A percentile compares a stretch with the other conserved stretches of the same genome.
Conservation (phyloP, 2,888 invertebrate genomes). For the Stenodera caucasica region DNA sequence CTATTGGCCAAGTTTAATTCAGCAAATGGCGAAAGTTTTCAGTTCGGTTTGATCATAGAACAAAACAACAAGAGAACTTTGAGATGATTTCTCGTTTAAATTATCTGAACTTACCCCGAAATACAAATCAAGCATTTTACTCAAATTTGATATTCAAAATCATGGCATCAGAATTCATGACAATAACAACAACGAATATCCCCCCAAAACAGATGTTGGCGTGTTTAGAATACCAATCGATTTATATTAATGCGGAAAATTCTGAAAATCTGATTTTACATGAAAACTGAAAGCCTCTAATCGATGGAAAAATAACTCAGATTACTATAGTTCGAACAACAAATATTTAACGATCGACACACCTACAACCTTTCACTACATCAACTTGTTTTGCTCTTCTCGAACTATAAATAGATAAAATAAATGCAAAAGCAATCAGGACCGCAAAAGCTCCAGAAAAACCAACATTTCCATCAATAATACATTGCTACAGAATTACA, state of each 20-base stretch:
- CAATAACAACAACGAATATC: background rate
- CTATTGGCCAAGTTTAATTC: background rate
- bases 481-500: background rate
- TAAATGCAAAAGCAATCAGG: background rate
- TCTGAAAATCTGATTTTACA: background rate
- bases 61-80: background rate
- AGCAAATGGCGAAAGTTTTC: background rate
- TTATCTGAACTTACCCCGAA: too few relatives aligned
- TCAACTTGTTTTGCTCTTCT: background rate
- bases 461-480: too few relatives aligned
- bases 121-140: background rate
- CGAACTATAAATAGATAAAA: background rate
- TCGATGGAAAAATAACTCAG: background rate
- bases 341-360: background rate
- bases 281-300: background rate
- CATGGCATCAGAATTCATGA: background rate
- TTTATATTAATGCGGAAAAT: background rate
- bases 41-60: background rate
- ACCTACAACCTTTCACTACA: background rate
- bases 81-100: too few relatives aligned
- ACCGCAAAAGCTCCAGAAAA: too few relatives aligned
- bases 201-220: background rate
- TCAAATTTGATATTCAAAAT: background rate
- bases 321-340: background rate
- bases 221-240: background rate